These are phyloP conservation scores for Chlorodrepanis virens DNA, from an alignment of 2,113 vertebrate genomes.

Conservation along the genomic window DNA sequence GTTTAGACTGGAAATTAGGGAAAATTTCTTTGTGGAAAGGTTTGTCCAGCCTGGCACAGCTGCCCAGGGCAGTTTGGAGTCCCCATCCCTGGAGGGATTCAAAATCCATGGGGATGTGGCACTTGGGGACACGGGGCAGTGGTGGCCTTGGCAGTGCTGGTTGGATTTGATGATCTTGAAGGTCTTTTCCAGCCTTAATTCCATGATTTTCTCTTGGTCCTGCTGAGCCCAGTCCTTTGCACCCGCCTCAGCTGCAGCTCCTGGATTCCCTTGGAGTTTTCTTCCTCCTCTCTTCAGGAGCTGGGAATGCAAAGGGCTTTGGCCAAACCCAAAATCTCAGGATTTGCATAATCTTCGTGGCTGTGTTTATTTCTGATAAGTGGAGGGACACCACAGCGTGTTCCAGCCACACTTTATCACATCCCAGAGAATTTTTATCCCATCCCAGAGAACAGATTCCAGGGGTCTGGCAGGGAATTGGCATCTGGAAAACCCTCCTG, in stretches of 20 bases:
- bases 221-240: background rate
- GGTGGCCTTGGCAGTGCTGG: background rate
- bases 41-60: background rate
- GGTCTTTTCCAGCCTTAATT: background rate
- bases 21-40: background rate
- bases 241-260: background rate
- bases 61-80: background rate
- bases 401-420: fast-evolving
- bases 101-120: background rate
- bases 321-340: fast-evolving
- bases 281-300: background rate
- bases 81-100: background rate
- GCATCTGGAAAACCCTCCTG: background rate
- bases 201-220: background rate
- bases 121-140: background rate
- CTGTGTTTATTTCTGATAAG: background rate
- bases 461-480: background rate
- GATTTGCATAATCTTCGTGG: fast-evolving
- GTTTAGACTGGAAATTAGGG: background rate
- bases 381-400: fast-evolving
- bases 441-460: background rate
- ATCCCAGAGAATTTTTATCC: background rate
- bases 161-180: background rate
- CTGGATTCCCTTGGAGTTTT: background rate
- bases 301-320: background rate